A percentile compares a stretch with the other conserved stretches of the same genome.
These are phyloP conservation scores for Pyxicephalus adspersus DNA, from an alignment of 2,113 vertebrate species.

Conservation along the genomic window DNA sequence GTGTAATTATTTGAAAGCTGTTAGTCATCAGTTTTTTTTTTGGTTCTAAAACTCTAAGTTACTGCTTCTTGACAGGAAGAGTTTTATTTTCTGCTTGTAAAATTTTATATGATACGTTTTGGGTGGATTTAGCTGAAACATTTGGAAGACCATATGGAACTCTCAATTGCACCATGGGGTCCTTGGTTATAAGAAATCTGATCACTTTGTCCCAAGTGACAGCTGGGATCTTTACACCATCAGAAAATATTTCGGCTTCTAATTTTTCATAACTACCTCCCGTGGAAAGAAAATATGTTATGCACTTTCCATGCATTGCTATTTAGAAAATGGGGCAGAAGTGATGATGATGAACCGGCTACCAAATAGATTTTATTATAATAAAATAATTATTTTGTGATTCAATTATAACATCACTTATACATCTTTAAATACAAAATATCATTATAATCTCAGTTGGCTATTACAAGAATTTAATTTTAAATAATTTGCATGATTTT, in stretches of 20 bases:
- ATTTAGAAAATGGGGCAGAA: slow-evolving; percentile 38
- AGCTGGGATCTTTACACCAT: slow-evolving; percentile 99
- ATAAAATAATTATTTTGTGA: background rate
- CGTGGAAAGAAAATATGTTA: slow-evolving; percentile 99
- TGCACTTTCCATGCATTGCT: slow-evolving; percentile 76
- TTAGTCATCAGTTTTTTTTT: slow-evolving; percentile 58
- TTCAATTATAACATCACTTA: background rate
- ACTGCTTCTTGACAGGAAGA: slow-evolving; percentile 62
- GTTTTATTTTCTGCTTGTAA: slow-evolving; percentile 78
- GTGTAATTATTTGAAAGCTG: slow-evolving; percentile 47
- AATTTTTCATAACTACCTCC: slow-evolving; percentile 99
- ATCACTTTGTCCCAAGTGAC: slow-evolving; percentile 98
- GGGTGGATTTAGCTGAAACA: slow-evolving; percentile 88
- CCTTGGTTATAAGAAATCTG: slow-evolving; percentile 97
- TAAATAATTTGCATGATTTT: too few relatives aligned
- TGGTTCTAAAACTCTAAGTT: slow-evolving; percentile 50
- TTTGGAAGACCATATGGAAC: slow-evolving; percentile 99
- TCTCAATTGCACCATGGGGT: slow-evolving; percentile 92
- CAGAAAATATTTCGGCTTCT: slow-evolving; percentile 99
- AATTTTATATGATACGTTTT: slow-evolving; percentile 72
- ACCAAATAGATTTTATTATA: background rate
- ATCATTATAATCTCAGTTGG: too few relatives aligned
- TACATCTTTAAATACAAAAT: background rate
- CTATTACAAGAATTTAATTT: too few relatives aligned
- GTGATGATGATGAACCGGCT: slow-evolving; percentile 2